These are phyloP conservation scores for Brachypalpus laphriformis DNA, from an alignment of 2,888 invertebrate genomes.

Conservation along the genomic window DNA sequence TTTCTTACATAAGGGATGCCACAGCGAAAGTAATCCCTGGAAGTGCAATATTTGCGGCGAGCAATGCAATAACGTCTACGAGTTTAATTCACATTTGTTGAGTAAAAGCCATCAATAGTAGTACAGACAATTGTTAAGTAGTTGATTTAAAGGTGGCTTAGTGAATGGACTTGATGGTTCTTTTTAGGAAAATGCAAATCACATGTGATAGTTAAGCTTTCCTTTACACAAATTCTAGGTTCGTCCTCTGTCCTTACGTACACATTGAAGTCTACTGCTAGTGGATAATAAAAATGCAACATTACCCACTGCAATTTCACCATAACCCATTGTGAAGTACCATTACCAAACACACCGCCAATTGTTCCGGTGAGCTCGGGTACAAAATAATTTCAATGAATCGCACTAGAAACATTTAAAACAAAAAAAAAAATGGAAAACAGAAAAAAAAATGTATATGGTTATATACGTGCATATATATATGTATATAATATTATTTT, in stretches of 20 bases:
- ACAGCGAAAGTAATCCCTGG: slow-evolving; percentile 97
- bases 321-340: slow-evolving; percentile 37
- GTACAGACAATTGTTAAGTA: slow-evolving; percentile 34
- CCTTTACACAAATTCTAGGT: slow-evolving; percentile 63
- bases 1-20: slow-evolving; percentile 98
- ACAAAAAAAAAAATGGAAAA: not conserved
- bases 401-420: slow-evolving; percentile 60
- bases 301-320: slow-evolving; percentile 32
- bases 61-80: slow-evolving; percentile 96
- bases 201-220: slow-evolving; percentile 74
- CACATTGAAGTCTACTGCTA: slow-evolving; percentile 27
- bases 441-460: slow-evolving; percentile 12
- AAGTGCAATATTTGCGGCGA: slow-evolving; percentile 99
- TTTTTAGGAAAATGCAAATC: slow-evolving; percentile 71
- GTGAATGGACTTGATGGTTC: slow-evolving; percentile 37
- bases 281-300: slow-evolving; percentile 31
- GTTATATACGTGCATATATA: slow-evolving; percentile 43
- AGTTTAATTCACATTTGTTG: slow-evolving; percentile 97
- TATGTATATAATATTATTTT: slow-evolving; percentile 59
- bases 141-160: slow-evolving; percentile 26
- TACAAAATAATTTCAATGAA: slow-evolving; percentile 52
- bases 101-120: slow-evolving; percentile 95
- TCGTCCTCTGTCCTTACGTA: slow-evolving; percentile 51
- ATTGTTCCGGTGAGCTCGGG: slow-evolving; percentile 37
- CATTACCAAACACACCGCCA: slow-evolving; percentile 38